Evolutionary conservation across 2,888 invertebrate genomes (phyloP), one percentile per base, ranked within the genome.

Genomic region (Nemurella pictetii): DNA sequence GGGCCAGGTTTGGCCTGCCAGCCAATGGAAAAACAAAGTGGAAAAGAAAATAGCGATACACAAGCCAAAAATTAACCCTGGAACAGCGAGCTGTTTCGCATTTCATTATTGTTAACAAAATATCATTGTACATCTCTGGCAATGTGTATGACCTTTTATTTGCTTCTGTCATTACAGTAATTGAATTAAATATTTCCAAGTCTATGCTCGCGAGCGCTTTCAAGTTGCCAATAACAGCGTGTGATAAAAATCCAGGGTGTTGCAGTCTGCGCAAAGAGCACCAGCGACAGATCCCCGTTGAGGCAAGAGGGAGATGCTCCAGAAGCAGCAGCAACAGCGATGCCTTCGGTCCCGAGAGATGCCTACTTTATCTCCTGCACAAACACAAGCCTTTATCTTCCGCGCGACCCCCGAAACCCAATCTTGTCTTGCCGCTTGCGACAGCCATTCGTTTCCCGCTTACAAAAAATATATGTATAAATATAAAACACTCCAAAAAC

Each of bases 321-420:
- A 55, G 55, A 1, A 35, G 35, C 35, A 35, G 35, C 5, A 35
- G 35, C 35, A 35, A 55, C 55, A 12, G 55, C 78, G 7, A n/a
- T 7, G 78, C 78, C 7, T 9, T 15, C 26, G 26, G 83, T 83
- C 86, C 83, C 84, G 12, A 30, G 85, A 80, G 86, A 84, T 55
- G 75, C 83, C 84, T 85, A 84, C 86, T 86, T 85, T 86, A 86
- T 86, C 86, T 85, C 85, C 28, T 35, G 74, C 83, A 80, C 86
- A 81, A 80, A 84, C 72, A 86, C 85, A 84, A 83, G 83, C 85
- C 84, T 84, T 84, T 84, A 84, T 80, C 83, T 80, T 84, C 84
- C 85, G 26, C 75, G 27, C 84, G 78, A 85, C 85, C 85, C 85
- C 85, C 83, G 83, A 85, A 85, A 86, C 85, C 86, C 86, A 86